These are phyloP conservation scores for Lacanobia oleracea DNA, from an alignment of 2,888 invertebrate species.

Conservation along the genomic window DNA sequence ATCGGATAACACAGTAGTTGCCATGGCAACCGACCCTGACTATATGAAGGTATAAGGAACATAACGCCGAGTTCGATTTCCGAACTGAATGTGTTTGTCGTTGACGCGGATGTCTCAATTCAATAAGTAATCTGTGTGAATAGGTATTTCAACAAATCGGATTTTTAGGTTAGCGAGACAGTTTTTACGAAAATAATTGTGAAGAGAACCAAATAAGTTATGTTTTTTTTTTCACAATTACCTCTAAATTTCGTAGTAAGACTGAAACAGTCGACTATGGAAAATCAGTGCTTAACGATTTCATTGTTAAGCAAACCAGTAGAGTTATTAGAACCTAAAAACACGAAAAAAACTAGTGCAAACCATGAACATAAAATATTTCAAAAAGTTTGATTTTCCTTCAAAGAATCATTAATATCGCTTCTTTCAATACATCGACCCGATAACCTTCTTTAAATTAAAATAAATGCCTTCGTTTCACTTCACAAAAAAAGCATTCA, in stretches of 20 bases:
- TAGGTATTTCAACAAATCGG: not conserved
- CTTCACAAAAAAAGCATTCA: constrained; percentile 19
- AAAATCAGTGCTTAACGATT: too few species aligned
- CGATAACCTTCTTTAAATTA: constrained; percentile 2
- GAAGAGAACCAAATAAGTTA: not conserved
- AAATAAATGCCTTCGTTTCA: constrained; percentile 27
- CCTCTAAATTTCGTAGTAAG: not conserved
- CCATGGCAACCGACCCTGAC: not conserved
- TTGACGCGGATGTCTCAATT: not conserved
- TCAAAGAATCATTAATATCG: not conserved
- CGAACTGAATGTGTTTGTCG: not conserved
- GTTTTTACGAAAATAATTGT: not conserved
- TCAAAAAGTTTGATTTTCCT: not conserved
- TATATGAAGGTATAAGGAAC: not conserved
- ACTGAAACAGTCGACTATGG: too few species aligned
- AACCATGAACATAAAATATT: not conserved
- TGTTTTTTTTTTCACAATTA: not conserved
- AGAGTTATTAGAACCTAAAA: too few species aligned
- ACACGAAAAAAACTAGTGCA: not conserved
- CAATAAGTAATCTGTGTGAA: not conserved
- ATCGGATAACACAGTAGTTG: not conserved
- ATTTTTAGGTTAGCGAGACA: not conserved
- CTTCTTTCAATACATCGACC: not conserved
- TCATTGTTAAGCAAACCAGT: too few species aligned
- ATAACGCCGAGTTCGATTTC: not conserved